Conservation (phyloP, 2,797 vertebrate species). For the Sebastolobus altivelis region DNA sequence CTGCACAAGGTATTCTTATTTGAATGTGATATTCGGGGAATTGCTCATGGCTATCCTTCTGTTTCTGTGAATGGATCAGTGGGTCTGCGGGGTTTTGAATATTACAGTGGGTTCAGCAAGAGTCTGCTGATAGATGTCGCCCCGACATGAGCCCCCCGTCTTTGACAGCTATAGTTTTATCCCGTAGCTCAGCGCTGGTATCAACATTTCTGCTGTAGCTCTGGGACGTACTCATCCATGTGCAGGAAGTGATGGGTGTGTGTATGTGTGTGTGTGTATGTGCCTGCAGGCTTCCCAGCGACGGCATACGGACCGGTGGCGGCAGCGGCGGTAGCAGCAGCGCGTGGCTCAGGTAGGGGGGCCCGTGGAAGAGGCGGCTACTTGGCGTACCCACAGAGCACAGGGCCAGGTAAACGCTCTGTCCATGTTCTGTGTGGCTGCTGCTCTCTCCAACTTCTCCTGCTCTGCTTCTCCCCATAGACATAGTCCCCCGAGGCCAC, state of each 20-base stretch:
- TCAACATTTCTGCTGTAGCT: constrained; percentile 69
- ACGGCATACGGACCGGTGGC: constrained; percentile 97
- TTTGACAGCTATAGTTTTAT: constrained; percentile 74
- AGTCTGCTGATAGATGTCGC: constrained; percentile 72
- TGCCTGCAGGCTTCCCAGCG: constrained; percentile 93
- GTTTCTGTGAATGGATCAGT: constrained; percentile 49
- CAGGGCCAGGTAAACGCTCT: constrained; percentile 96
- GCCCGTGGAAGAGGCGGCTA: constrained; percentile 90
- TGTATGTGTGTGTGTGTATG: constrained; percentile 77
- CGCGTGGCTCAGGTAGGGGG: constrained; percentile 99
- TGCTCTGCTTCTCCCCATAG: constrained; percentile 82
- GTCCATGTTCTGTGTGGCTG: constrained; percentile 95
- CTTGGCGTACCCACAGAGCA: constrained; percentile 93
- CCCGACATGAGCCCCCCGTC: constrained; percentile 66
- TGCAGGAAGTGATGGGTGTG: constrained; percentile 74
- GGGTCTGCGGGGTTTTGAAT: constrained; percentile 66
- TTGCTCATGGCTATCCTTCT: constrained; percentile 46
- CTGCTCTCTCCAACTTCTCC: constrained; percentile 87
- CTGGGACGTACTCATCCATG: constrained; percentile 72
- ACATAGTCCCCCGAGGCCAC: constrained; percentile 58
- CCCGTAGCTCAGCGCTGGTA: constrained; percentile 66
- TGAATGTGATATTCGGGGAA: constrained; percentile 22
- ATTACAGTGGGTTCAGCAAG: constrained; percentile 65
- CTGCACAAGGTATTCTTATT: not conserved
- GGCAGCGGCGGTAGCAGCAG: constrained; percentile 95